Conservation (phyloP, 2,797 vertebrate species). For the Argentina silus region DNA sequence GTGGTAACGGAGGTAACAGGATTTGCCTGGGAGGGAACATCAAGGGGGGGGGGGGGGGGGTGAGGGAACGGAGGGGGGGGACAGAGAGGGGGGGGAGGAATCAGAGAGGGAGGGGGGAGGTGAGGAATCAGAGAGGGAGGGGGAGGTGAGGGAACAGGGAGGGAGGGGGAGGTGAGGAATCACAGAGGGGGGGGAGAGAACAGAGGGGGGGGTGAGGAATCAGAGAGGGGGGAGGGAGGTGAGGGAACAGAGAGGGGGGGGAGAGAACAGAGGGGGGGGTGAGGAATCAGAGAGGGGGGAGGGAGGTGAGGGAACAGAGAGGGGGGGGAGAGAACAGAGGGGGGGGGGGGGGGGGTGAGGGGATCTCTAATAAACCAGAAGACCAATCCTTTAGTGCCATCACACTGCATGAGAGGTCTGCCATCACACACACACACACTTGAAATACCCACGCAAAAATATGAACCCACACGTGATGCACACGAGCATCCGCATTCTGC, state of each 20-base stretch:
- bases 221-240: slow-evolving; percentile 7
- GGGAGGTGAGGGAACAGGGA: slow-evolving; percentile 13
- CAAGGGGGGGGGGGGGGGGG: background rate
- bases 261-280: slow-evolving; percentile 21
- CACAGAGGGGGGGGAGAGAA: background rate
- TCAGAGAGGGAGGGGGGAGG: slow-evolving; percentile 2
- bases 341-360: background rate
- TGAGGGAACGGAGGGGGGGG: slow-evolving; percentile 17
- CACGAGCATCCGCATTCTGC: no score
- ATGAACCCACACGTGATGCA: no score
- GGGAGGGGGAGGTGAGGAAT: slow-evolving; percentile 25
- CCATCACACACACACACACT: background rate
- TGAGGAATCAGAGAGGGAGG: slow-evolving; percentile 36
- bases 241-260: slow-evolving; percentile 35
- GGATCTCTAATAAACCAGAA: slow-evolving; percentile 40
- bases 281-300: slow-evolving; percentile 6
- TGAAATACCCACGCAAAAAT: no score
- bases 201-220: background rate
- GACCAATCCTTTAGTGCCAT: slow-evolving; percentile 64
- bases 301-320: background rate
- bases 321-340: background rate
- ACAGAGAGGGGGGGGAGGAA: background rate
- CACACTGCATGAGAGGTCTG: slow-evolving; percentile 55
- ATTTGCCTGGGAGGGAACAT: no score
- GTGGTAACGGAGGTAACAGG: background rate